Evolutionary conservation across 2,797 vertebrate species (phyloP).

Genomic region (Varecia variegata): DNA sequence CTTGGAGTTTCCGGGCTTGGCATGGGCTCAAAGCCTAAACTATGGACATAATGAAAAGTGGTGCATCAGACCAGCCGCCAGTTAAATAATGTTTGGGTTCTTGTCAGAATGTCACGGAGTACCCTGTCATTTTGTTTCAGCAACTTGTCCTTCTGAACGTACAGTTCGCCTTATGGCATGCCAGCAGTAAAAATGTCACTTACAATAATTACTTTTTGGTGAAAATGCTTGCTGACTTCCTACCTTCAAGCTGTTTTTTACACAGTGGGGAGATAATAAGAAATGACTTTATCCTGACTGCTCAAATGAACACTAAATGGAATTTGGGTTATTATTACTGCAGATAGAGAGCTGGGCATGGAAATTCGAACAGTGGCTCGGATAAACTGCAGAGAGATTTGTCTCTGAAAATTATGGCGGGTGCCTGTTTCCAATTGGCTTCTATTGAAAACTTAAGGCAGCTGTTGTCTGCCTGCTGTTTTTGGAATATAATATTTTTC

Average conservation of each 20-base stretch:
- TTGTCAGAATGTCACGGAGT: constrained; percentile 88
- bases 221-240: constrained; percentile 93
- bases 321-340: constrained; percentile 89
- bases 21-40: constrained; percentile 69
- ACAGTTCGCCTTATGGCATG: constrained; percentile 88
- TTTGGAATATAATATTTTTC: constrained; percentile 78
- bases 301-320: constrained; percentile 94
- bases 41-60: constrained; percentile 72
- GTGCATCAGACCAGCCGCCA: constrained; percentile 80
- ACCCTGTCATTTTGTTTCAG: constrained; percentile 91
- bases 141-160: constrained; percentile 87
- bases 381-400: constrained; percentile 82
- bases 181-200: constrained; percentile 95
- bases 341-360: constrained; percentile 80
- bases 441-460: constrained; percentile 75
- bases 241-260: constrained; percentile 95
- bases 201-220: constrained; percentile 91
- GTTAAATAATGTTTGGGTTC: constrained; percentile 87
- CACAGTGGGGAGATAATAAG: constrained; percentile 95
- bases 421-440: constrained; percentile 75
- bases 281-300: constrained; percentile 98
- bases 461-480: constrained; percentile 82
- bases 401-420: constrained; percentile 79
- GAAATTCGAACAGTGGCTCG: constrained; percentile 84
- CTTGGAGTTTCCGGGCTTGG: constrained; percentile 56